phyloP scores from a whole-genome alignment of 2,888 invertebrate genomes.

The Helleia helle region DNA sequence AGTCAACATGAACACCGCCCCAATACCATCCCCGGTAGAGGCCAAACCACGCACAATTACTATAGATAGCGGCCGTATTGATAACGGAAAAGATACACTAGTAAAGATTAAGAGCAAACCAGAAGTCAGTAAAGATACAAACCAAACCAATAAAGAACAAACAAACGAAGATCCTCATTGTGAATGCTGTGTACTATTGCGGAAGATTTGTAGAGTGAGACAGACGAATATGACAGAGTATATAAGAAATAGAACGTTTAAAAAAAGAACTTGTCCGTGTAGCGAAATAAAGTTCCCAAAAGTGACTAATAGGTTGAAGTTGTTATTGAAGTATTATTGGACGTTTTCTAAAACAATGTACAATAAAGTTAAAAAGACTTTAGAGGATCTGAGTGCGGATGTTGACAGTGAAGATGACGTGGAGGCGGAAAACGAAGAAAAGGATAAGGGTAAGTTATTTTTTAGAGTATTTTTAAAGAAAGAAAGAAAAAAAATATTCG shows the following conservation, averaged over 20 bases:
- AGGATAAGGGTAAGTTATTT: not conserved
- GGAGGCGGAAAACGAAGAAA: not conserved
- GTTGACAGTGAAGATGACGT: not conserved
- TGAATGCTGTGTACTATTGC: constrained; percentile 41
- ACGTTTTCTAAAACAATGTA: constrained; percentile 25
- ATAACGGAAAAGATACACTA: constrained; percentile 5
- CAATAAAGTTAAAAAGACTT: constrained; percentile 26
- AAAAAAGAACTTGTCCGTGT: constrained; percentile 34
- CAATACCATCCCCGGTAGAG: constrained; percentile 23
- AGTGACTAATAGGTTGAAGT: constrained; percentile 40
- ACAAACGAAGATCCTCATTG: constrained; percentile 32
- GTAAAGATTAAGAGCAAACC: constrained; percentile 15
- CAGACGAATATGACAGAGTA: constrained; percentile 48
- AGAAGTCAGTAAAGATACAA: not conserved
- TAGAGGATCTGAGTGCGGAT: constrained; percentile 18
- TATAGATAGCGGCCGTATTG: constrained; percentile 8
- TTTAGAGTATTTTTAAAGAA: too few species aligned
- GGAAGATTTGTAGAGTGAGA: constrained; percentile 33
- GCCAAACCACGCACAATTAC: not conserved
- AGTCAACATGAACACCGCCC: constrained; percentile 22
- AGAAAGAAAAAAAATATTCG: too few species aligned
- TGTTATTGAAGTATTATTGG: constrained; percentile 38
- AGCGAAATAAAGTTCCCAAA: constrained; percentile 32
- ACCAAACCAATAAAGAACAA: constrained; percentile 4
- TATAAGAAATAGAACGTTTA: constrained; percentile 28